Conservation (phyloP, 2,113 vertebrate genomes). For the Charina bottae region DNA sequence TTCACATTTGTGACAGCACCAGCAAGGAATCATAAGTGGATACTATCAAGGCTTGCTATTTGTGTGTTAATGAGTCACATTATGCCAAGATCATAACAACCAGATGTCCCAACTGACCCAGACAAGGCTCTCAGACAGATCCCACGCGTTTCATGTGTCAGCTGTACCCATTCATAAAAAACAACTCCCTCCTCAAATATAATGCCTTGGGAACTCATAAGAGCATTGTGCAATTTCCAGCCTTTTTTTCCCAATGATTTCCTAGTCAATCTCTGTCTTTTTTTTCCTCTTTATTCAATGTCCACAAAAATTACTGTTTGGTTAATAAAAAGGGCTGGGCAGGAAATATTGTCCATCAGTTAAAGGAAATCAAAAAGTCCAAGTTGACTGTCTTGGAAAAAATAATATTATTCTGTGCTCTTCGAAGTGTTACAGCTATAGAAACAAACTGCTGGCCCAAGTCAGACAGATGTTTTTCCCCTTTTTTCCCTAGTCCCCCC, state of each 20-base stretch:
- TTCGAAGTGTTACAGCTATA: conserved; percentile 70
- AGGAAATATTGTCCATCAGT: conserved; percentile 67
- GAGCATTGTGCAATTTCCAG: conserved; percentile 70
- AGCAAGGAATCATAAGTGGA: conserved; percentile 72
- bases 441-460: conserved; percentile 68
- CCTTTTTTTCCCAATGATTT: conserved; percentile 61
- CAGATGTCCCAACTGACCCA: conserved; percentile 83
- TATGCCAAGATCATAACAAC: conserved; percentile 77
- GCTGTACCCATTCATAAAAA: conserved; percentile 80
- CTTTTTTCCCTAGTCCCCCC: background rate
- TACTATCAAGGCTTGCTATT: conserved; percentile 78
- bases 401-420: conserved; percentile 54
- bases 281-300: background rate
- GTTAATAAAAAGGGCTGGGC: conserved; percentile 68
- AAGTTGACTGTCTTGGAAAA: conserved; percentile 60
- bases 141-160: conserved; percentile 78
- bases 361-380: conserved; percentile 58
- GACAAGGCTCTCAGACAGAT: conserved; percentile 76
- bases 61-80: conserved; percentile 80
- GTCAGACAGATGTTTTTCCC: conserved; percentile 68
- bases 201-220: conserved; percentile 72
- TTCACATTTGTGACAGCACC: conserved; percentile 65
- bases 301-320: conserved; percentile 48
- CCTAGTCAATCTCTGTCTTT: conserved; percentile 46
- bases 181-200: conserved; percentile 75